These are phyloP conservation scores for Phaonia tiefii DNA, from an alignment of 2,888 invertebrate species.

Conservation along the genomic window DNA sequence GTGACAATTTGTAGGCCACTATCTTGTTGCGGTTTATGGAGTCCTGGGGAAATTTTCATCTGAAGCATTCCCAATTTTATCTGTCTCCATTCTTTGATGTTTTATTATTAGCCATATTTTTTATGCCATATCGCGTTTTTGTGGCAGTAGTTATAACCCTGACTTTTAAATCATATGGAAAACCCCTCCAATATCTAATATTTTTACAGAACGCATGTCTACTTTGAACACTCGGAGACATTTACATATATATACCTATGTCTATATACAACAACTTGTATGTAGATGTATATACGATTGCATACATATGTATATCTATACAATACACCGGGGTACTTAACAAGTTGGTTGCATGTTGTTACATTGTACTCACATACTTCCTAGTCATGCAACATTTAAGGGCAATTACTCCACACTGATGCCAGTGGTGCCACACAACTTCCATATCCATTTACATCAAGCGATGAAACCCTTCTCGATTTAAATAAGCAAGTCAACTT, in stretches of 20 bases:
- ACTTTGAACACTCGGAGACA: no score
- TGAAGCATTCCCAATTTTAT: slow-evolving; percentile 34
- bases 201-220: no score
- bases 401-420: slow-evolving; percentile 38
- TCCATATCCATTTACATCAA: no score
- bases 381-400: slow-evolving; percentile 52
- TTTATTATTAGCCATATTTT: slow-evolving; percentile 25
- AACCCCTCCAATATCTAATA: no score
- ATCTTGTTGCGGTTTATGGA: neutral
- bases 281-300: no score
- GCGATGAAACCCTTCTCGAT: no score
- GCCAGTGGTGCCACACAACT: slow-evolving; percentile 11
- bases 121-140: slow-evolving; percentile 47
- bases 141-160: slow-evolving; percentile 65
- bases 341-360: slow-evolving; percentile 58
- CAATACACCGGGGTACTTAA: slow-evolving; percentile 38
- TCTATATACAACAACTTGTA: no score
- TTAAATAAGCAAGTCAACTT: no score
- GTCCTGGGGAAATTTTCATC: neutral
- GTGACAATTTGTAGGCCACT: no score
- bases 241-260: no score
- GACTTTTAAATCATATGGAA: slow-evolving; percentile 56
- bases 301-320: slow-evolving; percentile 1
- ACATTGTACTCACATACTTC: slow-evolving; percentile 49
- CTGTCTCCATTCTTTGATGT: neutral